Evolutionary conservation across 2,797 vertebrate species (phyloP).

Genomic region (Phataginus tricuspis): DNA sequence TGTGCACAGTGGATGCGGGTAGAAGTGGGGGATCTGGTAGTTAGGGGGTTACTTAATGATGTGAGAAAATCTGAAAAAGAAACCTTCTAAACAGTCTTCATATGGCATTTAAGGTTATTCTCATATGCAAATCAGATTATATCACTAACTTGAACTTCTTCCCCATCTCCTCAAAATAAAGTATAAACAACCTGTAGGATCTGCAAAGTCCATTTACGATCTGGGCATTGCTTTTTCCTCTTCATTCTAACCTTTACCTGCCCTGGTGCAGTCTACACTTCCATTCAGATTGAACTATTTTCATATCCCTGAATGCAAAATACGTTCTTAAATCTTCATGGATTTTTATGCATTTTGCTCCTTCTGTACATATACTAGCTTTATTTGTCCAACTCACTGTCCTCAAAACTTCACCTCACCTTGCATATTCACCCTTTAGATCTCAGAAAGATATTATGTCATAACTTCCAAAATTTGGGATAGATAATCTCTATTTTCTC

Average conservation of each 20-base stretch:
- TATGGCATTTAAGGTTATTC: background rate
- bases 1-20: background rate
- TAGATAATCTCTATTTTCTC: background rate
- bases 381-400: background rate
- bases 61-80: background rate
- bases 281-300: background rate
- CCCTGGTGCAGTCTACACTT: background rate
- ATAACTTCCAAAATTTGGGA: background rate
- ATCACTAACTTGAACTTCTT: background rate
- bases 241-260: background rate
- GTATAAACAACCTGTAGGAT: background rate
- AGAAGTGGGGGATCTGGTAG: background rate
- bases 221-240: background rate
- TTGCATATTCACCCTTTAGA: background rate
- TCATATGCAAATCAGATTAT: background rate
- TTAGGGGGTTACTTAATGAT: background rate
- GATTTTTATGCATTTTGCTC: background rate
- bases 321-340: background rate
- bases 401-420: background rate
- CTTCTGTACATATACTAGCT: background rate
- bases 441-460: background rate
- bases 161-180: background rate
- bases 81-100: background rate
- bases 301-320: background rate
- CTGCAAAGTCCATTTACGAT: background rate